These are phyloP conservation scores for Chrysogorgia sp. DNA, from an alignment of 92 coral and sea anemone species.

Conservation along the genomic window DNA sequence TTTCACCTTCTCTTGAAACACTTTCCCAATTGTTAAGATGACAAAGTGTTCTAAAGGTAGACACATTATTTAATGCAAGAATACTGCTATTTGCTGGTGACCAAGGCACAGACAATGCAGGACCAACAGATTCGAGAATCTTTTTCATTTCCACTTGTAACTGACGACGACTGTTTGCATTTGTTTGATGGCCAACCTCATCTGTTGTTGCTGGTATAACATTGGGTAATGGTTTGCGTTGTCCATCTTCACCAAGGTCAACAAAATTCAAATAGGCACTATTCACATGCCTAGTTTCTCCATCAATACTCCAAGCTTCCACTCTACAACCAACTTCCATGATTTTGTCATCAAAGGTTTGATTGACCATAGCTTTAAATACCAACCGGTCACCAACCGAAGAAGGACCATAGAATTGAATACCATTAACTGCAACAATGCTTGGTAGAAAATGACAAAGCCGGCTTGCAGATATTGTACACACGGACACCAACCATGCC, in stretches of 20 bases:
- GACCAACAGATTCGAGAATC: constrained; percentile 72
- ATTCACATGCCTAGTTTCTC: constrained; percentile 70
- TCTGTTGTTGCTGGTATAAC: constrained; percentile 52
- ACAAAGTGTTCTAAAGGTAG: constrained; percentile 63
- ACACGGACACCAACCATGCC: constrained; percentile 74
- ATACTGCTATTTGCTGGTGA: constrained; percentile 56
- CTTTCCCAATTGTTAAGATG: constrained; percentile 65
- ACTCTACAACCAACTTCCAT: constrained; percentile 83
- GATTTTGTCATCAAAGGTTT: constrained; percentile 54
- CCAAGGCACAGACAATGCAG: constrained; percentile 76
- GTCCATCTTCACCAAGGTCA: constrained; percentile 55
- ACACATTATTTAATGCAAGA: constrained; percentile 66
- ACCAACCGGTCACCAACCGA: constrained; percentile 73
- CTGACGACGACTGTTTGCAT: constrained; percentile 62
- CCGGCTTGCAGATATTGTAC: constrained; percentile 75
- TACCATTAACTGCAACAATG: constrained; percentile 59
- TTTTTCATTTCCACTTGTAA: constrained; percentile 63
- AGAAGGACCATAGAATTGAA: constrained; percentile 68
- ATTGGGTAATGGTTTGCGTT: constrained; percentile 45
- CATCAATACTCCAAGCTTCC: constrained; percentile 72
- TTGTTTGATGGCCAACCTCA: constrained; percentile 57
- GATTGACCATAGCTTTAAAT: constrained; percentile 73
- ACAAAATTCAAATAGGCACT: constrained; percentile 77
- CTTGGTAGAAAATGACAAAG: constrained; percentile 68
- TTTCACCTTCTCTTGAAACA: constrained; percentile 46